These are phyloP conservation scores for Notiomystis cincta DNA, from an alignment of 2,113 vertebrate genomes.

Conservation along the genomic window DNA sequence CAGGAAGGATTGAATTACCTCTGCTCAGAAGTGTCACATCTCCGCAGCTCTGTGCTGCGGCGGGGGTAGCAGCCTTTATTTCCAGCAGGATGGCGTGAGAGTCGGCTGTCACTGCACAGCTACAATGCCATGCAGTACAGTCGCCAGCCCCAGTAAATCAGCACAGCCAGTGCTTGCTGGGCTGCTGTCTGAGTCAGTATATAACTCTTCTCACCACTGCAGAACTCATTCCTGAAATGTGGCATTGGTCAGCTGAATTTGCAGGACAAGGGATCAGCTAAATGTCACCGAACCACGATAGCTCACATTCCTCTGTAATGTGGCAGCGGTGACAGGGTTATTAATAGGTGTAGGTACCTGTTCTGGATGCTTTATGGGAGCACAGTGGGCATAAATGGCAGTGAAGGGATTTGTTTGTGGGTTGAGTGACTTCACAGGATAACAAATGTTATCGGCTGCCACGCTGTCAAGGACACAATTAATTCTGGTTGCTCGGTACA, in stretches of 20 bases:
- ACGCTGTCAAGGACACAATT: slow-evolving; percentile 49
- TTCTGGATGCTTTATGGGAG: slow-evolving; percentile 45
- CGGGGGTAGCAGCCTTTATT: neutral
- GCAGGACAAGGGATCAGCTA: slow-evolving; percentile 17
- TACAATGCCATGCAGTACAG: neutral
- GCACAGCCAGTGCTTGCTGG: neutral
- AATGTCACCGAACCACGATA: slow-evolving; percentile 14
- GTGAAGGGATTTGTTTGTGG: slow-evolving; percentile 49
- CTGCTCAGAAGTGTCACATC: neutral
- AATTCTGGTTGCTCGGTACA: slow-evolving; percentile 20
- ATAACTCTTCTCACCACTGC: neutral
- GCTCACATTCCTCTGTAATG: neutral
- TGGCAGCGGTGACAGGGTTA: neutral
- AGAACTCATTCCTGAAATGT: neutral
- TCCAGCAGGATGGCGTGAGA: neutral
- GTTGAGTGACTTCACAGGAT: slow-evolving; percentile 45
- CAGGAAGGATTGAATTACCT: neutral
- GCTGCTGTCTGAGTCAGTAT: neutral
- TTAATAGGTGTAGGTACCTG: slow-evolving; percentile 44
- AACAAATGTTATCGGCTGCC: slow-evolving; percentile 37
- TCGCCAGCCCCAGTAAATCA: slow-evolving; percentile 2
- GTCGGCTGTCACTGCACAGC: neutral
- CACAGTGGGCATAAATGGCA: slow-evolving; percentile 48
- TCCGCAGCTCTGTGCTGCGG: neutral
- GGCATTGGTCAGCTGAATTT: slow-evolving; percentile 15